Conservation (phyloP, 2,797 vertebrate genomes). For the Bucorvus abyssinicus region DNA sequence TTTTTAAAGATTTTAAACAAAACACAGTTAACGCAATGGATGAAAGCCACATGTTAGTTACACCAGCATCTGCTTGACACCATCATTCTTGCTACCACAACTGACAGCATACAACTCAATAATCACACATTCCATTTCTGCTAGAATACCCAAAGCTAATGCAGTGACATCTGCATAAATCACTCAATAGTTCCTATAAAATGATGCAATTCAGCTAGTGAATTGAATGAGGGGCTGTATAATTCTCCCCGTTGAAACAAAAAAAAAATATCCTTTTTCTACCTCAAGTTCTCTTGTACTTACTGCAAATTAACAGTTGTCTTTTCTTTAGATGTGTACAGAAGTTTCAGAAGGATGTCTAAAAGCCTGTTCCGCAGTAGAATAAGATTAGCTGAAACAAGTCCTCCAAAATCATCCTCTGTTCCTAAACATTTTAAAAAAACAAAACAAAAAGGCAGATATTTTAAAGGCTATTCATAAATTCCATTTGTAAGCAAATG, state of each 20-base stretch:
- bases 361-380: constrained; percentile 92
- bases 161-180: background rate
- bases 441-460: background rate
- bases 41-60: background rate
- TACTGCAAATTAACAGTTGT: constrained; percentile 91
- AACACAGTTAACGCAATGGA: background rate
- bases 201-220: background rate
- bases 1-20: background rate
- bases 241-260: background rate
- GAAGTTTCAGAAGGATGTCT: constrained; percentile 90
- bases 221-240: background rate
- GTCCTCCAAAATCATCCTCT: constrained; percentile 93
- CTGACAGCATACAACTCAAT: background rate
- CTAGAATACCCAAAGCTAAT: background rate
- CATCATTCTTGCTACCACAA: background rate
- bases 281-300: constrained; percentile 57
- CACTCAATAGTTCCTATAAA: background rate
- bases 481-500: background rate
- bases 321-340: constrained; percentile 95
- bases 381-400: constrained; percentile 92
- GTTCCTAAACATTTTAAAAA: constrained; percentile 73
- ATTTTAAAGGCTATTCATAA: background rate
- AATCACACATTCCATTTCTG: background rate
- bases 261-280: background rate
- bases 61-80: background rate